These are phyloP conservation scores for Chaetodon trifascialis DNA, from an alignment of 2,113 vertebrate genomes.

Conservation along the genomic window DNA sequence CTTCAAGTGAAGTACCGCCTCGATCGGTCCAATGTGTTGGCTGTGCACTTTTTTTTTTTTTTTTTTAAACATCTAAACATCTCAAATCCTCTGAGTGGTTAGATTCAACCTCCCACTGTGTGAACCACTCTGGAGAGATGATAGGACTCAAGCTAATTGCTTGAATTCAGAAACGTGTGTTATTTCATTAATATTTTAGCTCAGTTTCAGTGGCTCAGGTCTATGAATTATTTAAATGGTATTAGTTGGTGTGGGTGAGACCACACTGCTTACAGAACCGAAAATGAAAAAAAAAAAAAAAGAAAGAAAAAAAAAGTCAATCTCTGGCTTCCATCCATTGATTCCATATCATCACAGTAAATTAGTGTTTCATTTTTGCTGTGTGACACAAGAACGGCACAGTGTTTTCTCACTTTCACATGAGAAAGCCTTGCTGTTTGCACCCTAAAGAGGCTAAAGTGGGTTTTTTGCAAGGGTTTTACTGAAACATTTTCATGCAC, in stretches of 20 bases:
- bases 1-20: background rate
- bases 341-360: slow-evolving; percentile 34
- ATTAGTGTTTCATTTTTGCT: slow-evolving; percentile 36
- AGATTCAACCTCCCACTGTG: slow-evolving; percentile 17
- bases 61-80: slow-evolving; percentile 4
- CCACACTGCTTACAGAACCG: slow-evolving; percentile 29
- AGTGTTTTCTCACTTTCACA: background rate
- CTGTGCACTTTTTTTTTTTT: background rate
- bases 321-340: slow-evolving; percentile 10
- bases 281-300: background rate
- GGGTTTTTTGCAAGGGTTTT: slow-evolving; percentile 17
- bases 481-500: slow-evolving; percentile 13
- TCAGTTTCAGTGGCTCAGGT: slow-evolving; percentile 52
- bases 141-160: slow-evolving; percentile 65
- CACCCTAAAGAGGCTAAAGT: slow-evolving; percentile 11
- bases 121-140: slow-evolving; percentile 37
- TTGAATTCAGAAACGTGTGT: slow-evolving; percentile 67
- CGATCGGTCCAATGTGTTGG: background rate
- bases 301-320: slow-evolving; percentile 8
- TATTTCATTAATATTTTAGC: slow-evolving; percentile 78
- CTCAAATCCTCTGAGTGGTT: background rate
- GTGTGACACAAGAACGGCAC: background rate
- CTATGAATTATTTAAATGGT: slow-evolving; percentile 75
- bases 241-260: slow-evolving; percentile 56
- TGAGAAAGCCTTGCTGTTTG: slow-evolving; percentile 17